Evolutionary conservation across 2,797 vertebrate genomes (phyloP).

Genomic region (Avahi laniger): DNA sequence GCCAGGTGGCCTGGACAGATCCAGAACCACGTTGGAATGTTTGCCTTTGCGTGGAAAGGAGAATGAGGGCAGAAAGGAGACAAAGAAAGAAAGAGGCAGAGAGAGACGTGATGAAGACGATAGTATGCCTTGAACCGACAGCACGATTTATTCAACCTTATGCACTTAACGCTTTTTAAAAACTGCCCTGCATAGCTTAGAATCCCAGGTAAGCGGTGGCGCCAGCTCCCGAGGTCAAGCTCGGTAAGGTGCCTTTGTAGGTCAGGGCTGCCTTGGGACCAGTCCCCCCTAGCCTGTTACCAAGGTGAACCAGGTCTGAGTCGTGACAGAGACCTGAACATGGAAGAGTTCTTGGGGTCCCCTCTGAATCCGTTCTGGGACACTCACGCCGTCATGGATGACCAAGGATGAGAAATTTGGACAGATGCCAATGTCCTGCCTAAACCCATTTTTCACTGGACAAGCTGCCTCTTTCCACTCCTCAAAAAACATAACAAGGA

Average conservation of each 20-base stretch:
- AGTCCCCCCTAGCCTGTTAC: not conserved
- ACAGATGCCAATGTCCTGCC: not conserved
- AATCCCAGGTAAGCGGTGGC: no score
- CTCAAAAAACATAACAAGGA: not conserved
- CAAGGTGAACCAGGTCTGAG: not conserved
- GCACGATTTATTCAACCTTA: not conserved
- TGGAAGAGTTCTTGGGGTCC: not conserved
- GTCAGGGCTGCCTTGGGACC: not conserved
- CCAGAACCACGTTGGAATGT: no score
- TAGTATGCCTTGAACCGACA: not conserved
- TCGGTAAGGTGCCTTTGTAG: not conserved
- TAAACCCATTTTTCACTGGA: not conserved
- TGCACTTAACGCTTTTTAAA: not conserved
- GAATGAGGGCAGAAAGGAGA: no score
- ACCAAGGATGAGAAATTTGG: not conserved
- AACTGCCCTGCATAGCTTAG: not conserved
- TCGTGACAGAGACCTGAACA: not conserved
- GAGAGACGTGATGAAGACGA: not conserved
- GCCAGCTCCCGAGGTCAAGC: no score
- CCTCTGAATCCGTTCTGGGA: not conserved
- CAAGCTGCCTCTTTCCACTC: not conserved
- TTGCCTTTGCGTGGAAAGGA: not conserved
- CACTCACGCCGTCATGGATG: not conserved
- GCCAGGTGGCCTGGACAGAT: no score
- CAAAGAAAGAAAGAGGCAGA: not conserved